Percentiles rank a stretch among this genome's conserved stretches.
These are phyloP conservation scores for Mechanitis mazaeus DNA, from an alignment of 2,888 invertebrate species.

Conservation along the genomic window DNA sequence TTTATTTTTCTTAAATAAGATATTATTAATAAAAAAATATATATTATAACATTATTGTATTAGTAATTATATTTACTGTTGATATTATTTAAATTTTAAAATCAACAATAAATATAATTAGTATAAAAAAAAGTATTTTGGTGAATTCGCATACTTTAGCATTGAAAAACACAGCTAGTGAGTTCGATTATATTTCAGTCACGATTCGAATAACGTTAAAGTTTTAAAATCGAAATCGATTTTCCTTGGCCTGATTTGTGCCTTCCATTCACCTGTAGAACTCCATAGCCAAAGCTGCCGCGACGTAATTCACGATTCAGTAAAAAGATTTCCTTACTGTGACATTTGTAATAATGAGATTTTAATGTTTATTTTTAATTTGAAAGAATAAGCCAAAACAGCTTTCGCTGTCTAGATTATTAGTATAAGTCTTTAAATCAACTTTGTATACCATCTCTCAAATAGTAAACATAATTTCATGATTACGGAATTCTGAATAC, in stretches of 20 bases:
- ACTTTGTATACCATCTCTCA: too few relatives aligned
- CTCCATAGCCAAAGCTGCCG: conserved; percentile 23
- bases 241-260: conserved; percentile 48
- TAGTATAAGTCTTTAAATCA: too few relatives aligned
- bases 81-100: too few relatives aligned
- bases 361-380: conserved; percentile 19
- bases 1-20: background rate
- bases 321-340: conserved; percentile 25
- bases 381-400: background rate
- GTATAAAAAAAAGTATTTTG: conserved; percentile 13
- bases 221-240: conserved; percentile 47
- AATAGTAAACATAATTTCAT: too few relatives aligned
- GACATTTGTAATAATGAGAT: conserved; percentile 28
- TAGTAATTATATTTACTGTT: too few relatives aligned
- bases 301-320: conserved; percentile 27
- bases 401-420: too few relatives aligned
- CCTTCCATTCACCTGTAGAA: conserved; percentile 39
- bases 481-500: too few relatives aligned
- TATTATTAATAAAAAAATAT: too few relatives aligned
- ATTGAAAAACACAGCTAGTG: conserved; percentile 22
- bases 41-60: too few relatives aligned
- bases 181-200: conserved; percentile 33
- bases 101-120: too few relatives aligned
- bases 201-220: conserved; percentile 36
- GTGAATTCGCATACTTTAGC: conserved; percentile 10